Evolutionary conservation across 1,140 invertebrate species (phyloP), one percentile per base, ranked within the genome.

Genomic region (Drosophila tristis): DNA sequence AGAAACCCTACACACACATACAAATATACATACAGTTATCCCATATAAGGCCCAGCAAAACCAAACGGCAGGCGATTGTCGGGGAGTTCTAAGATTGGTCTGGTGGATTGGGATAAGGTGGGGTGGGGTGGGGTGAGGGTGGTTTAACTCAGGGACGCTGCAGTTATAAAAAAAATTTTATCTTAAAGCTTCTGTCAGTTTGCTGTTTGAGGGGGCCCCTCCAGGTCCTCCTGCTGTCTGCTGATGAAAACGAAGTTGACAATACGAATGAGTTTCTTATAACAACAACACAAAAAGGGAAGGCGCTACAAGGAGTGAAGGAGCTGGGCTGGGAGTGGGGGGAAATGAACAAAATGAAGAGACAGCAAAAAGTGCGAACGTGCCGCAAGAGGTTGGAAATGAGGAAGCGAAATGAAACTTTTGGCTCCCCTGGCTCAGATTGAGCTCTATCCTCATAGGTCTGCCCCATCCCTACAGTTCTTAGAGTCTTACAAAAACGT

Each of bases 251-350:
- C 82, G 84, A 86, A 86, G 70, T 87, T 87, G 82, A 87, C 82
- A 87, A 87, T 89, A 62, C 74, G 86, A 90, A 90, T 90, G 80
- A 85, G 86, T 85, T 90, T 90, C 85, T 85, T 90, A 90, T 90
- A 80, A 85, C 77, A 90, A 74, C 13, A 26, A 57, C 15, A 45
- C 29, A 16, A 29, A 64, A 64, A 43, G 55, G 16, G n/a, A 29
- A 61, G 55, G 57, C 47, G 26, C 50, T 53, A 4, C 55, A 59
- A 63, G 51, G 77, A 59, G 61, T 50, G 53, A 23, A 53, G 60
- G 63, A 31, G 31, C 8, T 50, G 55, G 49, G 64, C 39, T 49
- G 56, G 59, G 11, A 23, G 9, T 42, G 2, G 15, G 15, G 54
- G 25, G 23, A 50, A 59, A 63, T 57, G 66, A 66, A 77, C 60